phyloP scores from a whole-genome alignment of 2,113 vertebrate genomes.

The Mastomys coucha region DNA sequence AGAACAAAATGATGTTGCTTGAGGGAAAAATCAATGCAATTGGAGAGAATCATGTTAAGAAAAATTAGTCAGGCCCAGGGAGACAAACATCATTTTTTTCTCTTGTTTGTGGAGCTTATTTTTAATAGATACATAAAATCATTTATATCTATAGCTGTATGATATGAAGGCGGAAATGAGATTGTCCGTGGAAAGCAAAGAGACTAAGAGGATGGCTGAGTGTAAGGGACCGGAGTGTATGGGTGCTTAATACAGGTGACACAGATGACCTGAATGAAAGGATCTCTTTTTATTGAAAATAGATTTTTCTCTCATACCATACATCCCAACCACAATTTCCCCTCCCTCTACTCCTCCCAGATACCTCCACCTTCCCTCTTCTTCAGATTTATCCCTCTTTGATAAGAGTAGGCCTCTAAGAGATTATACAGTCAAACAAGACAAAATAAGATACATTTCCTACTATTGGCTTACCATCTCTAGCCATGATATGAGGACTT shows the following conservation, averaged over 20 bases:
- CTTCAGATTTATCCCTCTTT: background rate
- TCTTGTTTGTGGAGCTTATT: background rate
- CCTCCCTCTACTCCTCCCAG: background rate
- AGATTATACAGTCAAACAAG: background rate
- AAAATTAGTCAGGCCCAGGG: background rate
- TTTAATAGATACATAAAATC: background rate
- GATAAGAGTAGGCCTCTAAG: background rate
- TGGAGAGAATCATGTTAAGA: background rate
- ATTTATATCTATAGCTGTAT: background rate
- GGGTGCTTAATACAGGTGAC: background rate
- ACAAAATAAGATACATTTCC: background rate
- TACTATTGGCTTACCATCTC: background rate
- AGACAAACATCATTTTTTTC: background rate
- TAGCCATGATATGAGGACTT: background rate
- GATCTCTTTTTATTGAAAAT: background rate
- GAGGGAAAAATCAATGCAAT: background rate
- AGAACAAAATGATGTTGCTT: background rate
- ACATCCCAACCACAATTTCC: background rate
- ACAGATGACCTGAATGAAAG: background rate
- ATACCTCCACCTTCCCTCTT: background rate
- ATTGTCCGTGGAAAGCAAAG: background rate
- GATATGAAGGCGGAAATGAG: background rate
- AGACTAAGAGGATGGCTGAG: background rate
- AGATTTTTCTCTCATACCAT: background rate
- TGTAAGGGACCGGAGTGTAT: background rate